phyloP scores from a whole-genome alignment of 1,140 invertebrate genomes.

The Lepeophtheirus salmonis region DNA sequence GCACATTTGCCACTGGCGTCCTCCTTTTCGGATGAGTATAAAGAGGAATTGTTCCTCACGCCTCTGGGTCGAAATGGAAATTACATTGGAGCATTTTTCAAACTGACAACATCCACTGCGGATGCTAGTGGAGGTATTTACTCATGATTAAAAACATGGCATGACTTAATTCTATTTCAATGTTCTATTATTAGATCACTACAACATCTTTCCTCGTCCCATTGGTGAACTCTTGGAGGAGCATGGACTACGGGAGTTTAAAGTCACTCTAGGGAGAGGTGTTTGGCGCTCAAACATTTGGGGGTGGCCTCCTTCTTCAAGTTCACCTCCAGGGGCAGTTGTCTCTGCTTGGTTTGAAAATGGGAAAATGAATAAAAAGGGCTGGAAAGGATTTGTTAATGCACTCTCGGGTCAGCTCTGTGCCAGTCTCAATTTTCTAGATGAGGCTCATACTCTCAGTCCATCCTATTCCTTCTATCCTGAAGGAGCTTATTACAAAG shows the following conservation, averaged over 20 bases:
- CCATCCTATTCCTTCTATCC: conserved; percentile 66
- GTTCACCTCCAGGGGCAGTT: conserved; percentile 77
- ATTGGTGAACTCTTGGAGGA: conserved; percentile 69
- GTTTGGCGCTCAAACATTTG: conserved; percentile 77
- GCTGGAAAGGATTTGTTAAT: conserved; percentile 70
- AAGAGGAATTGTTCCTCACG: not conserved
- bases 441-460: conserved; percentile 60
- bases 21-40: not conserved
- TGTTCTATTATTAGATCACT: conserved; percentile 35
- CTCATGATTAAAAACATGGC: too few relatives aligned
- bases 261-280: conserved; percentile 75
- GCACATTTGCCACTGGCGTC: too few relatives aligned
- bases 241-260: conserved; percentile 69
- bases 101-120: not conserved
- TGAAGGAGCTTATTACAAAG: conserved; percentile 34
- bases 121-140: conserved; percentile 1
- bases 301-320: conserved; percentile 64
- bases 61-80: conserved; percentile 4
- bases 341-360: conserved; percentile 73
- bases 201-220: conserved; percentile 61
- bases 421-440: conserved; percentile 87
- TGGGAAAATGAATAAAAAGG: conserved; percentile 42
- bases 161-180: too few relatives aligned
- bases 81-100: not conserved
- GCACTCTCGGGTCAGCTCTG: conserved; percentile 81